A percentile compares a stretch with the other conserved stretches of the same genome.
Evolutionary conservation across 2,888 invertebrate species (phyloP).

Genomic region (Mimumesa dahlbomi): DNA sequence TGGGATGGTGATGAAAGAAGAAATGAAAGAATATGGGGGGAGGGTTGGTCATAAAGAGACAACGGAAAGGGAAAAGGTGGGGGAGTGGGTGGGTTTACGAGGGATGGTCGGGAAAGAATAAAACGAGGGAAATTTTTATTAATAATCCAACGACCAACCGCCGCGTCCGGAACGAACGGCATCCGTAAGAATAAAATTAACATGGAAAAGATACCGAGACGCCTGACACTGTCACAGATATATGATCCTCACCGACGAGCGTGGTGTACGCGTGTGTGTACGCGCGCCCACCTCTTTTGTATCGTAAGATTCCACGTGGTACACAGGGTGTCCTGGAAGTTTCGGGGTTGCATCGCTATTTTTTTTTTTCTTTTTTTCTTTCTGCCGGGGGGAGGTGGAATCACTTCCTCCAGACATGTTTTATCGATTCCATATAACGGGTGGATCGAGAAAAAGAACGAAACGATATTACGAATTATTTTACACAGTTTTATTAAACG

Average conservation of each 20-base stretch:
- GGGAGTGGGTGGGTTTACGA: constrained; percentile 54
- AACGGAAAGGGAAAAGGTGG: constrained; percentile 37
- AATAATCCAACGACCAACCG: constrained; percentile 54
- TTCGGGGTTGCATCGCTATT: too few species aligned
- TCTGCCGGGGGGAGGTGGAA: too few species aligned
- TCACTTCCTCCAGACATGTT: too few species aligned
- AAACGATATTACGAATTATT: too few species aligned
- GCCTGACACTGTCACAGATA: constrained; percentile 45
- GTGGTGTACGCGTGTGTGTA: too few species aligned
- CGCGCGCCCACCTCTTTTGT: too few species aligned
- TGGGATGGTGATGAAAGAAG: constrained; percentile 30
- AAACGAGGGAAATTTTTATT: constrained; percentile 61
- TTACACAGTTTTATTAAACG: too few species aligned
- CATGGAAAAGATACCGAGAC: constrained; percentile 43
- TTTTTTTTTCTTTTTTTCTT: too few species aligned
- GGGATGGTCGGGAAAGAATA: constrained; percentile 51
- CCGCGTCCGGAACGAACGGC: constrained; percentile 34
- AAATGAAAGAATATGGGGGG: constrained; percentile 14
- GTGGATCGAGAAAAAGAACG: too few species aligned
- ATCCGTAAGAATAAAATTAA: constrained; percentile 56
- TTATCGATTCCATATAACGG: too few species aligned
- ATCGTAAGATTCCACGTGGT: too few species aligned
- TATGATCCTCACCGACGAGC: constrained; percentile 2
- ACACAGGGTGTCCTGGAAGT: too few species aligned
- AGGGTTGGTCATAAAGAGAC: constrained; percentile 51